Base-by-base conservation (phyloP, 1,140 invertebrate genomes). In the Limonius californicus region DNA sequence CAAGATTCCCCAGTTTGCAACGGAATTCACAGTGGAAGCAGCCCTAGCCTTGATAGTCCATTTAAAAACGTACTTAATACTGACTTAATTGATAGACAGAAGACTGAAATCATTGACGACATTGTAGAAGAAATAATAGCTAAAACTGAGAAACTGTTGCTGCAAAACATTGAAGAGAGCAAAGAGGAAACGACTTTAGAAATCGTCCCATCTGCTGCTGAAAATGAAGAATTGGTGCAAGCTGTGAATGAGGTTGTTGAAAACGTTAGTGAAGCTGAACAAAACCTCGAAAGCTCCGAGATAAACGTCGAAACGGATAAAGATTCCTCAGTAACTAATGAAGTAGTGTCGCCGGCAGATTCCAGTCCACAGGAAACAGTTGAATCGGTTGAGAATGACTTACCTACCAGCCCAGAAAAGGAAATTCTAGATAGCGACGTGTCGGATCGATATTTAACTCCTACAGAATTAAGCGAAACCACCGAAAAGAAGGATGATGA, bases 111-210 rank as follows among this genome's bases (percentile, higher is more conserved):
- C 59, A 82, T 82, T 7, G 77, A 83, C 64, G 81, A 84, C 45
- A 83, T 85, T 64, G 81, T 86, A 59, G 77, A 80, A 57, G 82
- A 85, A 58, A 84, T 83, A 57, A 70, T 84, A 7, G 74, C 80
- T 15, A 82, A 80, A 62, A 84, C 79, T 8, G 85, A 87, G 56
- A 83, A 83, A 65, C 75, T 82, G 2, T 61, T 86, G 11, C 75
- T 80, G 30, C 72, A 80, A 23, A 67, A 67, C 21, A 57, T 21
- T 14, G 20, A 62, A 18, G 53, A 55, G 16, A 39, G 7, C 1
- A 55, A 2, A 3, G 6, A n/a, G 1, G 15, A 27, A 15, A 47
- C 15, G 30, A 11, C 11, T 1, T 63, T 64, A 35, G 78, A 79
- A 59, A 79, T 81, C n/a, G n/a, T 27, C 2, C 77, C 75, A 1